phyloP scores from a whole-genome alignment of 2,888 invertebrate species.

The Oxycera nigricornis region DNA sequence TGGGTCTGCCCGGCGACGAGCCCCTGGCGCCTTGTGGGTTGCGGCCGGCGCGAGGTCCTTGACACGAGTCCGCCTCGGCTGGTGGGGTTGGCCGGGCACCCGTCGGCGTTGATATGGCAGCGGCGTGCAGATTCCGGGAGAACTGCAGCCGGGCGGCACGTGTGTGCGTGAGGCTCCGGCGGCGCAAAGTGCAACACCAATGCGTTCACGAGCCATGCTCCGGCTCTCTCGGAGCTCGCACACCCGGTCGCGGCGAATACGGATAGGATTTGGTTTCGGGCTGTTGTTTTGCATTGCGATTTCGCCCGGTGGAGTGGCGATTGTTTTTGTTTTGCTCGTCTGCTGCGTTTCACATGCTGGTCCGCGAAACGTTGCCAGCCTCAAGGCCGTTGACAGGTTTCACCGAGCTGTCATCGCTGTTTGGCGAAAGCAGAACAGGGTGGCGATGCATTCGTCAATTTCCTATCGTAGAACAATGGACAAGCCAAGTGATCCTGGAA shows the following conservation, averaged over 20 bases:
- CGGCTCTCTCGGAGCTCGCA: constrained; percentile 23
- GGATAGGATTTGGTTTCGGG: not conserved
- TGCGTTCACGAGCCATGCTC: too few relatives aligned
- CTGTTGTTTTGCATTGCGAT: not conserved
- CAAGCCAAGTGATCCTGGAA: too few relatives aligned
- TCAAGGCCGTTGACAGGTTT: too few relatives aligned
- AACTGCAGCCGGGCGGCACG: not conserved
- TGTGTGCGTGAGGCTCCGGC: constrained; percentile 1
- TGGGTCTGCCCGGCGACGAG: too few relatives aligned
- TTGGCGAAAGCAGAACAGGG: too few relatives aligned
- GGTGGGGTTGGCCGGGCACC: not conserved
- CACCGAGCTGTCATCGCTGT: too few relatives aligned
- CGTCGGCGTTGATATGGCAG: not conserved
- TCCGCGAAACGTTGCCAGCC: constrained; percentile 20
- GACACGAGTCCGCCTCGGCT: not conserved
- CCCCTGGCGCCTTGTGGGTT: too few relatives aligned
- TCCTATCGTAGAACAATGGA: too few relatives aligned
- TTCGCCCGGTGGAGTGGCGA: constrained; percentile 17
- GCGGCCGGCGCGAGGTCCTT: not conserved
- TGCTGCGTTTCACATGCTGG: not conserved
- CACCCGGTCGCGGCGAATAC: constrained; percentile 16
- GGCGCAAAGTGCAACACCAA: too few relatives aligned
- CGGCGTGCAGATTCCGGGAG: not conserved
- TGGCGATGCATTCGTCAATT: too few relatives aligned
- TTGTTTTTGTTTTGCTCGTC: constrained; percentile 38